These are phyloP conservation scores for Andrena chrysosceles DNA, from an alignment of 2,888 invertebrate genomes.

Conservation along the genomic window DNA sequence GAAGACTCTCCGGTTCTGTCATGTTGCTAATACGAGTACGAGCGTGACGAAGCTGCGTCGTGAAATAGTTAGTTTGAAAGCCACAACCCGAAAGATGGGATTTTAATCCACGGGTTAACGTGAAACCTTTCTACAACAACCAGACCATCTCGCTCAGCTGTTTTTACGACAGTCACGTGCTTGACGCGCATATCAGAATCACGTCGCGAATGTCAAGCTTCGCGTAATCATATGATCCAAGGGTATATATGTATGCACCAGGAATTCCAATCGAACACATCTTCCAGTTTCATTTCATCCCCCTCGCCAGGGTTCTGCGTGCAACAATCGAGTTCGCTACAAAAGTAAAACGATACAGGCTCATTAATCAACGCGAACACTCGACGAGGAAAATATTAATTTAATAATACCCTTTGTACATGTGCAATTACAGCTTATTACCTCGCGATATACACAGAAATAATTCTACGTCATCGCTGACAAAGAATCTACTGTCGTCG, in stretches of 20 bases:
- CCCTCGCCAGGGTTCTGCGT: not conserved
- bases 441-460: not conserved
- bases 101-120: slow-evolving; percentile 7
- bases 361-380: not conserved
- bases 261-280: not conserved
- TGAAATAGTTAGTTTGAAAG: not conserved
- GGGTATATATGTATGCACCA: not conserved
- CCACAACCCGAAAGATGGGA: not conserved
- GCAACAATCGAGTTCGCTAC: not conserved
- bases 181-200: slow-evolving; percentile 24
- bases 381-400: not conserved
- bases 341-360: not conserved
- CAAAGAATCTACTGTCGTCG: not conserved
- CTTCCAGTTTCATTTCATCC: not conserved
- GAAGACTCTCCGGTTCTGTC: slow-evolving; percentile 61
- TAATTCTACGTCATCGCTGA: not conserved
- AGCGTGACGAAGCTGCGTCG: slow-evolving; percentile 7
- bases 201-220: not conserved
- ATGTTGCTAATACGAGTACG: slow-evolving; percentile 39
- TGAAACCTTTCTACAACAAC: slow-evolving; percentile 18
- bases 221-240: not conserved
- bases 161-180: slow-evolving; percentile 42
- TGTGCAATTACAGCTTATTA: too few relatives aligned
- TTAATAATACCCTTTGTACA: not conserved
- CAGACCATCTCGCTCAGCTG: slow-evolving; percentile 34